phyloP scores from a whole-genome alignment of 2,113 vertebrate species.

The Oncorhynchus nerka region DNA sequence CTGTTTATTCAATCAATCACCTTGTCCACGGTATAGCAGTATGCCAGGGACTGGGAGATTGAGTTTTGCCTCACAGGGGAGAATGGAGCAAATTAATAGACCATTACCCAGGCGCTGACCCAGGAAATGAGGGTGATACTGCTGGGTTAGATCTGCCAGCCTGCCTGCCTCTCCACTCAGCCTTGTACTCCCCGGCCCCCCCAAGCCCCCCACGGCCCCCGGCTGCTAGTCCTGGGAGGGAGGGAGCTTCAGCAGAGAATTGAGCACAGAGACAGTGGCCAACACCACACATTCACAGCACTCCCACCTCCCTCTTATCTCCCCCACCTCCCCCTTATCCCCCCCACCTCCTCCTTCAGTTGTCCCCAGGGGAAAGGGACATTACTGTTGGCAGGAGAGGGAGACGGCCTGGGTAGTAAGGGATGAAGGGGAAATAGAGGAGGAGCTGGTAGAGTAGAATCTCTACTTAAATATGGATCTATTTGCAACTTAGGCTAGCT shows the following conservation, averaged over 20 bases:
- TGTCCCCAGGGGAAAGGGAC: slow-evolving; percentile 34
- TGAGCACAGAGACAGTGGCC: background rate
- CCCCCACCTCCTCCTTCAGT: slow-evolving; percentile 8
- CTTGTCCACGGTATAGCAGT: slow-evolving; percentile 76
- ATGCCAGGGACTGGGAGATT: slow-evolving; percentile 82
- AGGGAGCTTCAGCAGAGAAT: background rate
- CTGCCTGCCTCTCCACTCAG: slow-evolving; percentile 12
- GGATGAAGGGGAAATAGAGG: slow-evolving; percentile 10
- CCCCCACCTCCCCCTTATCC: too few species aligned
- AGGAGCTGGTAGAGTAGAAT: slow-evolving; percentile 25
- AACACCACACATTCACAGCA: slow-evolving; percentile 2
- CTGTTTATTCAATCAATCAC: slow-evolving; percentile 97
- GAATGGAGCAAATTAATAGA: slow-evolving; percentile 99
- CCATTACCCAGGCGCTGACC: slow-evolving; percentile 99
- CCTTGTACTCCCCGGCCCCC: background rate
- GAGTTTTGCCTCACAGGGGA: slow-evolving; percentile 92
- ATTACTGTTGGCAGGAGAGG: slow-evolving; percentile 35
- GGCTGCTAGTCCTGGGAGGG: too few species aligned
- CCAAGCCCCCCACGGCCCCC: background rate
- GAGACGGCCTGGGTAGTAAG: slow-evolving; percentile 28
- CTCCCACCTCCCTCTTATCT: background rate
- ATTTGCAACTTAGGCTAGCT: slow-evolving; percentile 16
- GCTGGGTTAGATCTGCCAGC: slow-evolving; percentile 68
- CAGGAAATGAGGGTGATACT: slow-evolving; percentile 87
- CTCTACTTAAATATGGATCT: slow-evolving; percentile 11